Evolutionary conservation across 2,888 invertebrate genomes (phyloP), one percentile per base, ranked within the genome.

Genomic region (Lysandra bellargus): DNA sequence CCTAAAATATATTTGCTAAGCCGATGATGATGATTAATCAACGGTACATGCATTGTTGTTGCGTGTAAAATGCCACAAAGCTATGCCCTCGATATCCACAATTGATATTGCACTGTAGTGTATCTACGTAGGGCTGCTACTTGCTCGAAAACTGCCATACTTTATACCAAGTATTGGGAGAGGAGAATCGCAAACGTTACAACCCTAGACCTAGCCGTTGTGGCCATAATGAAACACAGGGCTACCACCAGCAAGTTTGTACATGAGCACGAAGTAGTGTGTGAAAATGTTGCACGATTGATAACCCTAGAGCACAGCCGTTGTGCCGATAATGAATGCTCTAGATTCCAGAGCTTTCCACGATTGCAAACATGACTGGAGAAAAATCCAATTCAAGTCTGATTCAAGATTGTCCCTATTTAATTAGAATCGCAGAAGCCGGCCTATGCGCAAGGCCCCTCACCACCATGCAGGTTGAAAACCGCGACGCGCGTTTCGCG

Each of bases 81-180:
- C 30, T 69, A 78, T 78, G 78, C 69, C 69, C 69, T 69, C 69
- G 33, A 69, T 69, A 69, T 69, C 69, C 69, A 69, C 69, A 69
- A 69, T 69, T 69, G 69, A 69, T 69, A 69, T 69, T 69, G 69
- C 69, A 37, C 69, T 69, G 17, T 69, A 69, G 30, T 12, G 30
- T 64, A 64, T 64, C 64, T 17, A 37, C 23, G 33, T 69, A 69
- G 69, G 69, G 69, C 69, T 69, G 33, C 4, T 9, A 37, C 69
- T 69, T 4, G 14, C 9, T 33, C 14, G 17, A 37, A 37, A 12
- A 14, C 5, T 33, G 14, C 14, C 17, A 69, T 1, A 14, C 17
- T 37, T 5, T 14, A 33, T 14, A 9, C 14, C 9, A 69, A 37
- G 14, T 17, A 69, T 12, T 69, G 33, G 37, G 33, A 30, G 14